Evolutionary conservation across 2,888 invertebrate species (phyloP), one percentile per base, ranked within the genome.

Genomic region (Dryobotodes eremita): DNA sequence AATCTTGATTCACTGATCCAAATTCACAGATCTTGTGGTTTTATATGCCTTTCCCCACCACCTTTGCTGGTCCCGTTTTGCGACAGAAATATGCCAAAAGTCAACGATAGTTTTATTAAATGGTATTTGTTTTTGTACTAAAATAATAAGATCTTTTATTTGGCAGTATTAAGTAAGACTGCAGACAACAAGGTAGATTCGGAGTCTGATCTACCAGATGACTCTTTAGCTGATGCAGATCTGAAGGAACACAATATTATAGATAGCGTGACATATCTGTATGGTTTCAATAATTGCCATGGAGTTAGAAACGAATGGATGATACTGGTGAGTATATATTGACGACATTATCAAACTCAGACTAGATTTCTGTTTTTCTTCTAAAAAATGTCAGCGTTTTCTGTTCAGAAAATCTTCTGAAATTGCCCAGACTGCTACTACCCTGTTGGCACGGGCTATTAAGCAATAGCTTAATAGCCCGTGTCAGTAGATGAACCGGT

Each of bases 261-360:
- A 73, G 98, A 98, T 90, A 98, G 98, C 90, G 97, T 98, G 69
- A 98, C 98, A 92, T 98, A 98, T 90, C 97, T 98, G 61, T 98
- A 98, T 88, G 98, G 98, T 5, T 95, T 95, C 76, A 96, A 94
- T 75, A 95, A 97, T 96, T 92, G 97, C 94, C 91, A 97, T 92
- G 93, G 96, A 85, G 91, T 96, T 87, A 90, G 97, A 88, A 94
- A 95, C 85, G 92, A 97, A 92, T 94, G 97, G 97, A 94, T 97
- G 92, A 93, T 95, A 82, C 94, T 94, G 97, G 97, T 96, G 85
- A 92, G 91, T 79, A 53, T 59, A 59, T 75, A 2, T 26, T 10
- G 31, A 61, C 15, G 23, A 50, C 36, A 31, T 72, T 8, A 50
- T 36, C 10, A 17, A 2, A 20, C 2, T 15, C 1, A 15, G 13